Base-by-base conservation (phyloP, 35 echinoderm and acorn worm genomes). In the Lytechinus pictus region DNA sequence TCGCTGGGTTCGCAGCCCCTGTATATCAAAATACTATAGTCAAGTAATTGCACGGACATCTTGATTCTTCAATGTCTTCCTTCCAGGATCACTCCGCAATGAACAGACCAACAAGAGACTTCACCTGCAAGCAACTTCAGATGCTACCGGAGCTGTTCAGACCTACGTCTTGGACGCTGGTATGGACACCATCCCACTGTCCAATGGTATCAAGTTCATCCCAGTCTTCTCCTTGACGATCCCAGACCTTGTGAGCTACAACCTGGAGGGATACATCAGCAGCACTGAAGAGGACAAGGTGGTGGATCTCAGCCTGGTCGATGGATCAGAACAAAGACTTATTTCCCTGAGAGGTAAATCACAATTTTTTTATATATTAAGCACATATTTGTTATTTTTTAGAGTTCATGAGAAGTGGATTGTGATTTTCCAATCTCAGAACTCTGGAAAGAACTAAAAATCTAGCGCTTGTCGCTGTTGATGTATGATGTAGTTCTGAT, bases 181-280 rank as follows among this genome's bases (percentile, higher is more conserved):
- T 21, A 27, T 96, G 1, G 95, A 96, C 79, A 58, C 93, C 9
- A 96, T 92, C 54, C 28, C 93, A 6, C 79, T 54, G 28, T 53
- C 61, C 33, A 86, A 86, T 2, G 93, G 52, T 58, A 12, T 86
- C 27, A 71, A 52, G 66, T 96, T 94, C 60, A 53, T 94, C 9
- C 92, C 92, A 27, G 54, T 96, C 92, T 93, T 93, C 54, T 7
- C 10, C 92, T 9, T 93, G 54, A 57, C 52, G 0, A 16, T 93
- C 92, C 53, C 53, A 33, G 53, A 57, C 27, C 0, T 93, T 24
- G 92, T 53, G 9, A 54, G 27, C 53, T 93, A 93, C 11, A 33
- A 28, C 14, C 88, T 90, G 0, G 27, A 90, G 16, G 88, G 88
- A 44, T 12, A 54, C 19, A 24, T 79, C 19, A 79, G 66, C 21